Percentiles rank a stretch among this genome's conserved stretches.
Conservation (phyloP, 2,113 vertebrate genomes). For the Saguinus imperator region DNA sequence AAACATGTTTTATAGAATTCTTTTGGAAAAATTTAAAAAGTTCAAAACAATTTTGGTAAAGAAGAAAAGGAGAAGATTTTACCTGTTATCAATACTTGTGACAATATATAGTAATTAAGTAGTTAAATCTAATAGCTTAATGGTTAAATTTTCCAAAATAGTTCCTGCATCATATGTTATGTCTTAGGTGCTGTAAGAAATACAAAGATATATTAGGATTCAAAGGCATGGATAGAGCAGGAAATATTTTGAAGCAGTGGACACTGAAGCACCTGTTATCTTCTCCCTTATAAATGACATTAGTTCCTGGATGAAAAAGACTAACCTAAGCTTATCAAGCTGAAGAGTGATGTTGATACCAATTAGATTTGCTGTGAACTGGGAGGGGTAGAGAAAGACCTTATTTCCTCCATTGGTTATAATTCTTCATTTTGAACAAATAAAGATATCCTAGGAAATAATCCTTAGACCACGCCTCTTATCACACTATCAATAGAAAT, state of each 20-base stretch:
- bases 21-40: not conserved
- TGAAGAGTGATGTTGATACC: not conserved
- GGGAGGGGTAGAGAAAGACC: too few species aligned
- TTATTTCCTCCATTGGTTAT: fast-evolving
- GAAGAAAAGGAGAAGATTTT: not conserved
- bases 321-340: fast-evolving
- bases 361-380: fast-evolving
- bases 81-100: not conserved
- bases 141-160: not conserved
- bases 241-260: not conserved
- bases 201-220: fast-evolving
- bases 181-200: fast-evolving
- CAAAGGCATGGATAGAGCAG: not conserved
- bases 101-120: not conserved
- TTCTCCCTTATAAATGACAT: too few species aligned
- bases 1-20: not conserved
- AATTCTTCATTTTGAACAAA: not conserved
- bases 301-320: not conserved
- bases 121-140: not conserved
- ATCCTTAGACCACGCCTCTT: not conserved
- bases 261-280: fast-evolving
- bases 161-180: not conserved
- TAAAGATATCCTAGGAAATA: not conserved
- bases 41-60: not conserved
- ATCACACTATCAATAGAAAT: not conserved